phyloP scores from a whole-genome alignment of 2,113 vertebrate species.

The Rhinoderma darwinii region DNA sequence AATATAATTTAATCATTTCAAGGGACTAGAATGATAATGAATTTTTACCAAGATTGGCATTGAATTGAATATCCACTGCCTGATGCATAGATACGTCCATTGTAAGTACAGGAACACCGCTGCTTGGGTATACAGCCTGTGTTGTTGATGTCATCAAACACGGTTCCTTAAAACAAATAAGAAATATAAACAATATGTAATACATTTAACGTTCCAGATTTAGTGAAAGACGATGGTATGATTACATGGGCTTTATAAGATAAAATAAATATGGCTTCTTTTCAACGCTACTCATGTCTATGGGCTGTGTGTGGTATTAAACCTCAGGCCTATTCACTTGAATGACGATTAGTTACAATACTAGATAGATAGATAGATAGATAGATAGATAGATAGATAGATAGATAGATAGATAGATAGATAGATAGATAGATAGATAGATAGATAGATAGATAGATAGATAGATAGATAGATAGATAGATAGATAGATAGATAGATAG shows the following conservation, averaged over 20 bases:
- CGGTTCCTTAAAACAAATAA: constrained; percentile 67
- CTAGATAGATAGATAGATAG: no score
- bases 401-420: no score
- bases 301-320: no score
- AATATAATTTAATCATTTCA: neutral
- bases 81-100: constrained; percentile 67
- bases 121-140: constrained; percentile 71
- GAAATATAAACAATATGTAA: neutral
- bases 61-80: constrained; percentile 68
- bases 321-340: no score
- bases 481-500: neutral
- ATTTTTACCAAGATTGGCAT: constrained; percentile 74
- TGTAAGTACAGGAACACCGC: constrained; percentile 74
- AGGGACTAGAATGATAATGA: neutral
- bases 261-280: no score
- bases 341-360: no score
- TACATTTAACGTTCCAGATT: no score
- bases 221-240: neutral
- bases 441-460: neutral
- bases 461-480: neutral
- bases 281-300: no score
- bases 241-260: neutral
- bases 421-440: neutral
- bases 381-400: no score
- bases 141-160: constrained; percentile 75